These are phyloP conservation scores for Holothuria scabra DNA, from an alignment of 53 echinoderm and acorn worm genomes.

Conservation along the genomic window DNA sequence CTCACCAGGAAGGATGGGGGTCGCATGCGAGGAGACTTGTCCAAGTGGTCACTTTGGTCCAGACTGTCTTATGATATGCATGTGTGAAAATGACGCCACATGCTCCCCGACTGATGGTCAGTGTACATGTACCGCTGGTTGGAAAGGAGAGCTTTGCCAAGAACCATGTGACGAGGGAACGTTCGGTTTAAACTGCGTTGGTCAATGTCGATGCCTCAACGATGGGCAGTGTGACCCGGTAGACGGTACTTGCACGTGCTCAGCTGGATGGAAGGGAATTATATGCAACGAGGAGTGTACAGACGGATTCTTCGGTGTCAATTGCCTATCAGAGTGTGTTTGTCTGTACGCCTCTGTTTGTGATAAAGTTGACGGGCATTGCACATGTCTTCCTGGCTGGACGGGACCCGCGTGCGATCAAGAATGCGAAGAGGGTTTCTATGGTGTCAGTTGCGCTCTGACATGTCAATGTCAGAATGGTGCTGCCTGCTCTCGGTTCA, in stretches of 20 bases:
- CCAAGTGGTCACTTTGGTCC: constrained; percentile 63
- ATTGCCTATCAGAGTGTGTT: constrained; percentile 61
- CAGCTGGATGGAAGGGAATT: constrained; percentile 68
- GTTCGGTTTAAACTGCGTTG: constrained; percentile 63
- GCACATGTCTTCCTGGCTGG: constrained; percentile 77
- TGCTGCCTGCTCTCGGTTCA: constrained; percentile 58
- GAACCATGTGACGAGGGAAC: constrained; percentile 59
- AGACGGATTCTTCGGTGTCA: constrained; percentile 66
- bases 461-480: constrained; percentile 68
- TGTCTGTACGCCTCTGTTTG: constrained; percentile 72
- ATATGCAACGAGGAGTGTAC: constrained; percentile 63
- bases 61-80: constrained; percentile 61
- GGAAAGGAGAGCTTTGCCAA: constrained; percentile 63
- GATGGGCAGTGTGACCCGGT: constrained; percentile 54
- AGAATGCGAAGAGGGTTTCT: constrained; percentile 69
- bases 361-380: constrained; percentile 64
- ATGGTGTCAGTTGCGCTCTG: constrained; percentile 63
- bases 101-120: constrained; percentile 69
- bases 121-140: constrained; percentile 74
- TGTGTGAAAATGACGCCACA: constrained; percentile 68
- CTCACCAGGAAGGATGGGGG: constrained; percentile 67
- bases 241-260: constrained; percentile 68
- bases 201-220: constrained; percentile 63
- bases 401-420: constrained; percentile 63
- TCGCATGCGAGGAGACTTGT: constrained; percentile 48